A percentile compares a stretch with the other conserved stretches of the same genome.
Evolutionary conservation across 2,797 vertebrate genomes (phyloP).

Genomic region (Schizothorax lantsangensis): DNA sequence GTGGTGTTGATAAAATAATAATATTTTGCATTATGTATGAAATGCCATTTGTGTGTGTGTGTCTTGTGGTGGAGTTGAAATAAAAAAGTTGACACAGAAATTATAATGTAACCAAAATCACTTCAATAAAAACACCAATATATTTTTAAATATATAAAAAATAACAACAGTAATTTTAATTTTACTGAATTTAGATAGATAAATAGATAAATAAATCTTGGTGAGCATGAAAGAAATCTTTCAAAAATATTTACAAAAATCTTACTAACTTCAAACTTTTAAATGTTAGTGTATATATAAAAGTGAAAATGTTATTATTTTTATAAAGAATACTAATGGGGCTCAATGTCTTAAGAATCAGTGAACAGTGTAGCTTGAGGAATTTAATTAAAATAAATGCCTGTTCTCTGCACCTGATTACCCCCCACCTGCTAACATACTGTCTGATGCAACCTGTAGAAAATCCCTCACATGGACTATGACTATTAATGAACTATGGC

Average conservation of each 20-base stretch:
- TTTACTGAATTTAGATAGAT: neutral
- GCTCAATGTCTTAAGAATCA: neutral
- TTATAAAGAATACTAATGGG: neutral
- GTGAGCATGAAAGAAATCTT: neutral
- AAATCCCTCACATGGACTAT: constrained; percentile 14
- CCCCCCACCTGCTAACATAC: constrained; percentile 22
- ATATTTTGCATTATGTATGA: neutral
- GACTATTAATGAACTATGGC: constrained; percentile 23
- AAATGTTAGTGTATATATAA: neutral
- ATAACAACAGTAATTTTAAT: neutral
- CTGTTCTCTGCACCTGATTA: constrained; percentile 13
- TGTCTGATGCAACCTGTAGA: constrained; percentile 32
- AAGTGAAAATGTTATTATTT: neutral
- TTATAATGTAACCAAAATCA: neutral
- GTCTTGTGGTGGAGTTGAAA: neutral
- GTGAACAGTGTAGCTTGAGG: constrained; percentile 13
- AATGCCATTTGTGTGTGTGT: neutral
- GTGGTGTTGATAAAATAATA: neutral
- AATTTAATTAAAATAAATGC: neutral
- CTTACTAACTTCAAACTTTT: neutral
- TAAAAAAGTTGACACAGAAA: neutral
- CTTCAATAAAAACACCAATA: too few species aligned
- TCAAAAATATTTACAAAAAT: too few species aligned
- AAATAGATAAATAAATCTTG: too few species aligned
- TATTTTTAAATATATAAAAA: too few species aligned